These are phyloP conservation scores for Hesperophylax magnus DNA, from an alignment of 1,140 invertebrate genomes.

Conservation along the genomic window DNA sequence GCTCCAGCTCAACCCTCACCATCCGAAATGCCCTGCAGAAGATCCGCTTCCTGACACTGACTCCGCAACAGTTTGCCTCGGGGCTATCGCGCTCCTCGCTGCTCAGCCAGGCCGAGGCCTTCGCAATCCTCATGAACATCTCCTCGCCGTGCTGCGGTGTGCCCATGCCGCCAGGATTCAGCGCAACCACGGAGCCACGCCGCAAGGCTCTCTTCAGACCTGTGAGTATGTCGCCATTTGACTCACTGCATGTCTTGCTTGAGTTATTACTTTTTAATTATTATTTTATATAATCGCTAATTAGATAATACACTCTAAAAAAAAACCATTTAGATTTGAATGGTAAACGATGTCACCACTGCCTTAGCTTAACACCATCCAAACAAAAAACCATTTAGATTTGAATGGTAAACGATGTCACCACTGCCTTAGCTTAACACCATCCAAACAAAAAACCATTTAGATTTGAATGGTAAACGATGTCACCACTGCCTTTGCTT, in stretches of 20 bases:
- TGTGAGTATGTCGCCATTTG: conserved; percentile 57
- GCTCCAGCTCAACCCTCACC: conserved; percentile 50
- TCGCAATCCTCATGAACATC: conserved; percentile 86
- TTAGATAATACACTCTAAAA: too few species aligned
- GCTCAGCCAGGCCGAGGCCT: conserved; percentile 82
- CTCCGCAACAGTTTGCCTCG: conserved; percentile 84
- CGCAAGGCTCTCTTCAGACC: conserved; percentile 45
- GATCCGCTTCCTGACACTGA: conserved; percentile 83
- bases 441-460: too few species aligned
- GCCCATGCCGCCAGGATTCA: conserved; percentile 80
- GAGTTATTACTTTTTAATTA: background rate
- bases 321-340: too few species aligned
- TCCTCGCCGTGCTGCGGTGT: conserved; percentile 75
- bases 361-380: too few species aligned
- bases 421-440: too few species aligned
- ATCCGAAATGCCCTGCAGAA: conserved; percentile 75
- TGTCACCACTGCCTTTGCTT: too few species aligned
- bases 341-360: too few species aligned
- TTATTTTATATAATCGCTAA: too few species aligned
- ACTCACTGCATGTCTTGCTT: background rate
- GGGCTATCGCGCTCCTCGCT: conserved; percentile 81
- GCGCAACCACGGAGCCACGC: conserved; percentile 66
- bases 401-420: too few species aligned
- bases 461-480: too few species aligned
- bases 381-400: too few species aligned